Base-by-base conservation (phyloP, 2,113 vertebrate genomes). In the Edolisoma coerulescens region DNA sequence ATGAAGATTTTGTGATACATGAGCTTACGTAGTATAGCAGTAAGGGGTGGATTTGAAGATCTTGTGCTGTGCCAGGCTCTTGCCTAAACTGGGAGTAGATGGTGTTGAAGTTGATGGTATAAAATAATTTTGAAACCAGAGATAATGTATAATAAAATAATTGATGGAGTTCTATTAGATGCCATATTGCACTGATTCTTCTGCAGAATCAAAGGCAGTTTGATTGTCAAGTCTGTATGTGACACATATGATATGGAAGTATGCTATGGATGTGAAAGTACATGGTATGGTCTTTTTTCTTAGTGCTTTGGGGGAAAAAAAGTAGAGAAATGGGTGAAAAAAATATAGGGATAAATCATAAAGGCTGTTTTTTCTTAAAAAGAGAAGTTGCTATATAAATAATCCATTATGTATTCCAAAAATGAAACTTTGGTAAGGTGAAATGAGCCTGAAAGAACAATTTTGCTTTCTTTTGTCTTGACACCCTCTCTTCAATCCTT, bases 361-460 rank as follows among this genome's bases (percentile, higher is more conserved):
- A 68, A 64, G 32, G 3, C 10, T 37, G 7, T 18, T 15, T 27
- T 56, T 60, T 39, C 54, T 87, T 21, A 41, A 42, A 52, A 77
- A 54, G 8, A 11, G 8, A 56, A 32, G 4, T 15, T 79, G 22
- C 3, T 44, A 33, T 53, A 35, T 68, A 80, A 59, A 28, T 65
- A 27, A 23, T 26, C 3, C 39, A 17, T 49, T 47, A 5, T 0
- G 0, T 56, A 24, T 52, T 77, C 11, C 1, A 54, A 74, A 76
- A 59, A 27, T 32, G 3, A 44, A 44, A 26, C 21, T 23, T 39
- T 4, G 18, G 7, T 61, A 44, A 41, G 4, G 11, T 78, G 16
- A 65, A 77, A 7, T 13, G 23, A 88, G 75, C 47, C 10, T 63
- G 16, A 80, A 90, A 60, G 27, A 83, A 32, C 1, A 64, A 13